A percentile compares a stretch with the other conserved stretches of the same genome.
These are phyloP conservation scores for Protaetia brevitarsis DNA, from an alignment of 1,140 invertebrate species.

Conservation along the genomic window DNA sequence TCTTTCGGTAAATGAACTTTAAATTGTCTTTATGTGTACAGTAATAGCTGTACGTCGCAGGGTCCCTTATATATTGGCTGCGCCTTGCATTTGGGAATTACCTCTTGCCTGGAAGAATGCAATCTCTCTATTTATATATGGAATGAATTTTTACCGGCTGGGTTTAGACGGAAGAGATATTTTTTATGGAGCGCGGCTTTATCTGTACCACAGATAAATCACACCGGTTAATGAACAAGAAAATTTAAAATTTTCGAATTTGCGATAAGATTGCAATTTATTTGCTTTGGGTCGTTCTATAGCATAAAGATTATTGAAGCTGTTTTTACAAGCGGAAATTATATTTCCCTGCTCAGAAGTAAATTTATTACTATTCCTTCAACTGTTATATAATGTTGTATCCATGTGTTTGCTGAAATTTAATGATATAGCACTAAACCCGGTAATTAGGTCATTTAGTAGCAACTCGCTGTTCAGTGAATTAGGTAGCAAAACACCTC, in stretches of 20 bases:
- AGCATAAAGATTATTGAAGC: too few species aligned
- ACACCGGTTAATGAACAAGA: conserved; percentile 3
- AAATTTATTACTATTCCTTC: too few species aligned
- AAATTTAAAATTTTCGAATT: conserved; percentile 3
- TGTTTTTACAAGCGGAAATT: too few species aligned
- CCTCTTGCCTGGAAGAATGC: background rate
- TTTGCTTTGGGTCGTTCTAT: background rate
- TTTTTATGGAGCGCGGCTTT: conserved; percentile 4
- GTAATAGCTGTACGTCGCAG: background rate
- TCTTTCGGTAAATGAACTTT: conserved; percentile 1
- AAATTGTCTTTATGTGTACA: conserved; percentile 15
- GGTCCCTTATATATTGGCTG: background rate
- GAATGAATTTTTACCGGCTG: background rate
- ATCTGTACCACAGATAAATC: background rate
- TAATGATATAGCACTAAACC: too few species aligned
- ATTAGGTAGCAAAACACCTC: too few species aligned
- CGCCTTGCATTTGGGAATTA: background rate
- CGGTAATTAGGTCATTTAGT: too few species aligned
- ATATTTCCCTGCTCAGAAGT: too few species aligned
- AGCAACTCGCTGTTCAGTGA: too few species aligned
- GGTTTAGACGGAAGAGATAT: background rate
- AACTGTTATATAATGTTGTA: too few species aligned
- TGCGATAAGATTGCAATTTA: background rate
- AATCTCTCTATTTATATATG: conserved; percentile 3
- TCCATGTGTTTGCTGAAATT: too few species aligned